Conservation (phyloP, 2,888 invertebrate genomes). For the Lithophane semibrunnea region DNA sequence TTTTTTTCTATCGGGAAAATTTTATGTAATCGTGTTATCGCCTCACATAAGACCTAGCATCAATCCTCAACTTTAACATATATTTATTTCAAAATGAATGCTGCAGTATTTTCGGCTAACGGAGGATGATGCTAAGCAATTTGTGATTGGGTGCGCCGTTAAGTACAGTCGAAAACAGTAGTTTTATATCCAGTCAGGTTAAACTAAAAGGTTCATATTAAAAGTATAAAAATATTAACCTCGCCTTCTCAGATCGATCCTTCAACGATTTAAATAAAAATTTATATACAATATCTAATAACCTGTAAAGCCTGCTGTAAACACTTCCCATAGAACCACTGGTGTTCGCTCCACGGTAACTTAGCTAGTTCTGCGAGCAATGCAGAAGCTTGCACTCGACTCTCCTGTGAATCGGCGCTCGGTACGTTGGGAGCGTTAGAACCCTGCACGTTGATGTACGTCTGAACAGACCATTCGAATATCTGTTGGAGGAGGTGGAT, state of each 20-base stretch:
- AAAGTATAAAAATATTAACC: neutral
- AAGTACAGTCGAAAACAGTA: too few species aligned
- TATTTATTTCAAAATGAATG: too few species aligned
- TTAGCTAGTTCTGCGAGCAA: slow-evolving; percentile 70
- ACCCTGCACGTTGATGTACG: slow-evolving; percentile 60
- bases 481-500: slow-evolving; percentile 74
- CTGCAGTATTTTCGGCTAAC: too few species aligned
- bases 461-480: slow-evolving; percentile 77
- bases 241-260: too few species aligned
- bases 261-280: neutral
- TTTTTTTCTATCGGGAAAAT: too few species aligned
- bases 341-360: slow-evolving; percentile 79
- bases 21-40: too few species aligned
- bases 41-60: too few species aligned
- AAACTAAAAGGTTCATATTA: too few species aligned
- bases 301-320: slow-evolving; percentile 77
- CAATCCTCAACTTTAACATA: too few species aligned
- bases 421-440: slow-evolving; percentile 1
- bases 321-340: slow-evolving; percentile 76
- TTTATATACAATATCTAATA: neutral
- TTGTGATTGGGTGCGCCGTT: too few species aligned
- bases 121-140: too few species aligned
- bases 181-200: too few species aligned
- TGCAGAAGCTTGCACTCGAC: slow-evolving; percentile 71
- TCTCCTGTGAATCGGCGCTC: slow-evolving; percentile 59